Base-by-base conservation (phyloP, 1,140 invertebrate species). In the Muscidifurax raptorellus region DNA sequence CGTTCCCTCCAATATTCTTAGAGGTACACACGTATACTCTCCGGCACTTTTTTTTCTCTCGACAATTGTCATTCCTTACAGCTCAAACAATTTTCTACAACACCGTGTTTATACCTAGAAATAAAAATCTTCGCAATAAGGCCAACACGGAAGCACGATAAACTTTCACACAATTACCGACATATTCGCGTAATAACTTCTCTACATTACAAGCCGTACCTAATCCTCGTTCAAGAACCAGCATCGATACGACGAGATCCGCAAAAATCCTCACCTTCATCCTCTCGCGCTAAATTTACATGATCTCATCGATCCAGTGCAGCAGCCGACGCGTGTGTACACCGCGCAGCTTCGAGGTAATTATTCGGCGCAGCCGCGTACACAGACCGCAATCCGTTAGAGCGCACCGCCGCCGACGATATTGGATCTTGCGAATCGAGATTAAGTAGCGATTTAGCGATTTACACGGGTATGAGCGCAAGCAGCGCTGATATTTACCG, bases 391-490 rank as follows among this genome's bases (percentile, higher is more conserved):
- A 72, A 75, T 80, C 77, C 83, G 83, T 80, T 84, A 84, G 36
- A 74, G 77, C 13, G n/a, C 47, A 27, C n/a, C 28, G 27, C 18
- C 15, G 52, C 13, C 40, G 67, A 52, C 47, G 67, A 86, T 86
- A 85, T 82, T 80, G 80, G 83, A 86, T 88, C 87, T 87, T 84
- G 79, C 86, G 85, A 80, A 87, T 87, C 82, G 84, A 85, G 87
- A 87, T 88, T 88, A 88, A 86, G 79, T 82, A 67, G 85, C 88
- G 86, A 88, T 88, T 89, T 88, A 87, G 84, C 85, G 86, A 88
- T 89, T 89, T 88, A 87, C 87, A 87, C 15, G 83, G 69, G 32
- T 80, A 74, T 32, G 67, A 78, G 36, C 27, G 30, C 13, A 15
- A 6, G 36, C 36, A 59, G 64, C 59, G 59, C 18, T 40, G 81